phyloP scores from a whole-genome alignment of 2,888 invertebrate genomes.

The Lordiphosa andalusiaca region DNA sequence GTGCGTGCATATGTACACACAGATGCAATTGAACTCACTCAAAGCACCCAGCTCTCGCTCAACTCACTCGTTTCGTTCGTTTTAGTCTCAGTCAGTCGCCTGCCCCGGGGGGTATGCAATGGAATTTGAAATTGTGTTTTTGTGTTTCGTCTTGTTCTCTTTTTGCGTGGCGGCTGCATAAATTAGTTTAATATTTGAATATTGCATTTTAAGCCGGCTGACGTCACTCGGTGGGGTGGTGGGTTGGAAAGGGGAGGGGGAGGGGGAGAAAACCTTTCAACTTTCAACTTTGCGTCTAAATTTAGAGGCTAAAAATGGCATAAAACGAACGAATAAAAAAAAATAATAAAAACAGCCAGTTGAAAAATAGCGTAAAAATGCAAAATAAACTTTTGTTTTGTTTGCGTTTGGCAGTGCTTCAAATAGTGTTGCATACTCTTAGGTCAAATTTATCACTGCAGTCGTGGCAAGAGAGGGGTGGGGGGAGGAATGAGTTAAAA shows the following conservation, averaged over 20 bases:
- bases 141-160: slow-evolving; percentile 3
- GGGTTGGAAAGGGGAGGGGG: no score
- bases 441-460: slow-evolving; percentile 38
- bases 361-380: slow-evolving; percentile 5
- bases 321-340: slow-evolving; percentile 13
- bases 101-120: slow-evolving; percentile 49
- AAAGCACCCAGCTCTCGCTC: slow-evolving; percentile 15
- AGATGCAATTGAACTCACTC: slow-evolving; percentile 20
- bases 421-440: slow-evolving; percentile 49
- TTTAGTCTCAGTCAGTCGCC: neutral
- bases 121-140: slow-evolving; percentile 44
- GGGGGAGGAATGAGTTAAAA: no score
- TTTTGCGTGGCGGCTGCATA: slow-evolving; percentile 34
- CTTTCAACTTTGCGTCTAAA: slow-evolving; percentile 62
- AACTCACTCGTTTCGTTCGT: neutral
- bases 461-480: neutral
- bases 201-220: slow-evolving; percentile 43
- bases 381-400: slow-evolving; percentile 1
- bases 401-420: slow-evolving; percentile 31
- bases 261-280: slow-evolving; percentile 33
- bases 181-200: slow-evolving; percentile 59
- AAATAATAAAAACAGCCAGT: slow-evolving; percentile 15
- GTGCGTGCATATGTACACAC: slow-evolving; percentile 36
- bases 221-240: slow-evolving; percentile 38
- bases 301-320: slow-evolving; percentile 50